Evolutionary conservation across 2,797 vertebrate genomes (phyloP).

Genomic region (Dipus sagitta): DNA sequence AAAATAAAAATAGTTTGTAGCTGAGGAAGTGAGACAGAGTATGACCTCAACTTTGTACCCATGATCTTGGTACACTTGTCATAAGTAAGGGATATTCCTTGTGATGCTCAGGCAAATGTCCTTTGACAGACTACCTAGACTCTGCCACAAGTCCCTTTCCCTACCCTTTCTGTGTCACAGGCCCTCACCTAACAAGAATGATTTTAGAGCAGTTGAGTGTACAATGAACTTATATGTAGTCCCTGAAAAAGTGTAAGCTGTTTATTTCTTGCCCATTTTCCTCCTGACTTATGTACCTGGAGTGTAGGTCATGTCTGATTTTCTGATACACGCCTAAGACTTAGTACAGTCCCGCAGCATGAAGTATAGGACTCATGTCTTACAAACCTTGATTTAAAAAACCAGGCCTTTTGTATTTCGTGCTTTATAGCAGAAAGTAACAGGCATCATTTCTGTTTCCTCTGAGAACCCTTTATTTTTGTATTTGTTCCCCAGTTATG

Average conservation of each 20-base stretch:
- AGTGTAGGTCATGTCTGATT: rapidly evolving
- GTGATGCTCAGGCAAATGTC: background rate
- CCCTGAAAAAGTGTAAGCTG: background rate
- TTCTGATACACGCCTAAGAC: background rate
- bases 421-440: background rate
- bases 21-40: background rate
- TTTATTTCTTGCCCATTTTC: background rate
- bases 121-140: no score
- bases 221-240: background rate
- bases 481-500: no score
- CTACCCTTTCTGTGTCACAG: conserved; percentile 49
- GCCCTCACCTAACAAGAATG: background rate
- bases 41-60: background rate
- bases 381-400: background rate
- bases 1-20: background rate
- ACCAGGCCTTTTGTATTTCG: background rate
- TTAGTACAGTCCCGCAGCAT: background rate
- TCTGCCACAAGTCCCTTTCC: rapidly evolving
- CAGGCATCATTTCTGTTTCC: background rate
- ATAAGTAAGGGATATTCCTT: rapidly evolving
- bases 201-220: background rate
- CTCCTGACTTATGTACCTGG: background rate
- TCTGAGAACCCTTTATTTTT: background rate
- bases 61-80: rapidly evolving
- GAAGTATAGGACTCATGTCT: background rate